Evolutionary conservation across 2,888 invertebrate species (phyloP), one percentile per base, ranked within the genome.

Genomic region (Drosophila fulvimacula): DNA sequence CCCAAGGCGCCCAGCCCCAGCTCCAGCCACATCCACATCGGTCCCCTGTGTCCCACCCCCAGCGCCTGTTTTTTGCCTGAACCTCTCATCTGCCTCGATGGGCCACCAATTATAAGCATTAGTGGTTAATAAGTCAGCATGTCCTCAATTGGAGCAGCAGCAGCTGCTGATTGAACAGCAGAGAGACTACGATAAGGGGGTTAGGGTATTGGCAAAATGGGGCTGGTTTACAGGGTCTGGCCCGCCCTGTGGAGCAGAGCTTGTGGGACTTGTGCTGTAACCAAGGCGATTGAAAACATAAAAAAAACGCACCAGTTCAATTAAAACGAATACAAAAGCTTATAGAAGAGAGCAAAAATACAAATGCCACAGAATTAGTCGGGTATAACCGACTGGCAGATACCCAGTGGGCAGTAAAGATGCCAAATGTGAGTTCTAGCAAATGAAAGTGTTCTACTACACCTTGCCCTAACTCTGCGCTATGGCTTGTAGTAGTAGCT

Each of bases 51-150:
- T 5, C 15, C 21, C 10, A 19, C 13, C n/a, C 49, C 15, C 51
- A 2, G 15, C n/a, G 24, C 21, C 1, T 48, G n/a, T 13, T 62
- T 36, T 58, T 17, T 39, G 30, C 48, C 38, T 11, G 5, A 24
- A n/a, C 52, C 24, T 34, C 52, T 24, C 52, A 19, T 11, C 36
- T 5, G 21, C 5, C 59, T 52, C 60, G 57, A 55, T 62, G 74
- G 69, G 65, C 48, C 53, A 66, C 51, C 79, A 76, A 76, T 76
- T 76, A 79, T 74, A 75, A 61, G 57, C 36, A 69, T 76, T 79
- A 74, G 76, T 65, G 79, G 79, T 76, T 69, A 78, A 76, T 76
- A 78, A 76, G 74, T 78, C 69, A 62, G 69, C 69, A 55, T 66
- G 79, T 41, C 79, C 76, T 69, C 79, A 69, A 79, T 76, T 76